A percentile compares a stretch with the other conserved stretches of the same genome.
Evolutionary conservation across 2,888 invertebrate genomes (phyloP).

Genomic region (Drosophila algonquin): DNA sequence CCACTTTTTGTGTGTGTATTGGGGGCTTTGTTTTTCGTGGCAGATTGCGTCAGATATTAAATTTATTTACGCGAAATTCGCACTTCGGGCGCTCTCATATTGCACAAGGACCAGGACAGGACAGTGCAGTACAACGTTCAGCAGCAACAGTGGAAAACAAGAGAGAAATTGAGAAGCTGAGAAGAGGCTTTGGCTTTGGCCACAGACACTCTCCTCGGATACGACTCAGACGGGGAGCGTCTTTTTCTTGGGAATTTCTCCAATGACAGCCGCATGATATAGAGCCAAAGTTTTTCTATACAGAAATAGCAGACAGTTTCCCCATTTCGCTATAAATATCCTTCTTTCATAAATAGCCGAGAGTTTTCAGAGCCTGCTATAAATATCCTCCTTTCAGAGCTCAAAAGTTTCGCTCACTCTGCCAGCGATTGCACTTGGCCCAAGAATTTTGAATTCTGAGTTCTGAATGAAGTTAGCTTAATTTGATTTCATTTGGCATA

Average conservation of each 20-base stretch:
- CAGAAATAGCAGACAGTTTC: not conserved
- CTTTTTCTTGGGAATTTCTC: conserved; percentile 5
- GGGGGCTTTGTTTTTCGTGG: conserved; percentile 44
- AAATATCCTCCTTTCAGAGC: not conserved
- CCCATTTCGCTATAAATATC: not conserved
- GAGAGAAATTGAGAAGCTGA: not conserved
- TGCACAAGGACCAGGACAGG: conserved; percentile 6
- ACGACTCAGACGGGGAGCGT: conserved; percentile 5
- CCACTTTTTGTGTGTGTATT: conserved; percentile 7
- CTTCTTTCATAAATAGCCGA: not conserved
- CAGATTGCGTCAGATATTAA: conserved; percentile 74
- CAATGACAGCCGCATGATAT: conserved; percentile 36
- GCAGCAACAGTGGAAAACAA: not conserved
- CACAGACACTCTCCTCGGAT: too few species aligned
- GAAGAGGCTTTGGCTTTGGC: not conserved
- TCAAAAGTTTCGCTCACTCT: not conserved
- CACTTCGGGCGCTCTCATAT: conserved; percentile 47
- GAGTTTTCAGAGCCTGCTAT: not conserved
- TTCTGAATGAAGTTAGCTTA: not conserved
- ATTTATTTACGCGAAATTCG: conserved; percentile 69
- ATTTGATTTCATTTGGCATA: conserved; percentile 1
- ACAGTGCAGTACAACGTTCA: too few species aligned
- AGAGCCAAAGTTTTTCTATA: conserved; percentile 17
- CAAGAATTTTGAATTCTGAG: too few species aligned
- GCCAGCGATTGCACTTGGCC: too few species aligned